Conservation (phyloP, 2,113 vertebrate genomes). For the Ictalurus furcatus region DNA sequence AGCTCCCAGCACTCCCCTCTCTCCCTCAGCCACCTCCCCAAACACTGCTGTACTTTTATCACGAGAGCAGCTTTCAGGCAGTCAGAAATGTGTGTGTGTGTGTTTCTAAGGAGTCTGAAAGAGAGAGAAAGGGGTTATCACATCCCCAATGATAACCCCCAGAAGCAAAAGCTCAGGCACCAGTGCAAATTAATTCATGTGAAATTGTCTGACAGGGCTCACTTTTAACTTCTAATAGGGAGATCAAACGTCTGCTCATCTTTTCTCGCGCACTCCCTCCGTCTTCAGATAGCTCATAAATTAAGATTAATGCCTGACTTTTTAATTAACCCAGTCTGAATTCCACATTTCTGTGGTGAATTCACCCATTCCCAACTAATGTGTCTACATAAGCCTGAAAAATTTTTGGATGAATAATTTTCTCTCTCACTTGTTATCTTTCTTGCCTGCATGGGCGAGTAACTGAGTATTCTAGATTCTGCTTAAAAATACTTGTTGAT, state of each 20-base stretch:
- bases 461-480: conserved; percentile 1
- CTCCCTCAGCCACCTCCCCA: conserved; percentile 43
- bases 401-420: conserved; percentile 26
- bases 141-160: conserved; percentile 38
- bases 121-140: conserved; percentile 29
- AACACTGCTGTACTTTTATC: conserved; percentile 52
- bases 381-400: conserved; percentile 26
- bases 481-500: not conserved
- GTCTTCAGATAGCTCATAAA: conserved; percentile 58
- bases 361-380: conserved; percentile 41
- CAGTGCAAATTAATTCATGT: conserved; percentile 54
- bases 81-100: not conserved
- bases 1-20: conserved; percentile 43
- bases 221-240: conserved; percentile 62
- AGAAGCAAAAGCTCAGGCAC: conserved; percentile 38
- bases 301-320: conserved; percentile 56
- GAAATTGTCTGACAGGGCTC: conserved; percentile 54
- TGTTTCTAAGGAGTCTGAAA: conserved; percentile 2
- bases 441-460: not conserved
- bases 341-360: conserved; percentile 41
- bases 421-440: not conserved
- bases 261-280: conserved; percentile 36
- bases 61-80: conserved; percentile 43
- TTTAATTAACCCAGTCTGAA: conserved; percentile 59
- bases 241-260: conserved; percentile 55